Percentiles rank a stretch among this genome's conserved stretches.
Conservation (phyloP, 1,140 invertebrate genomes). For the Cecropterus lyciades region DNA sequence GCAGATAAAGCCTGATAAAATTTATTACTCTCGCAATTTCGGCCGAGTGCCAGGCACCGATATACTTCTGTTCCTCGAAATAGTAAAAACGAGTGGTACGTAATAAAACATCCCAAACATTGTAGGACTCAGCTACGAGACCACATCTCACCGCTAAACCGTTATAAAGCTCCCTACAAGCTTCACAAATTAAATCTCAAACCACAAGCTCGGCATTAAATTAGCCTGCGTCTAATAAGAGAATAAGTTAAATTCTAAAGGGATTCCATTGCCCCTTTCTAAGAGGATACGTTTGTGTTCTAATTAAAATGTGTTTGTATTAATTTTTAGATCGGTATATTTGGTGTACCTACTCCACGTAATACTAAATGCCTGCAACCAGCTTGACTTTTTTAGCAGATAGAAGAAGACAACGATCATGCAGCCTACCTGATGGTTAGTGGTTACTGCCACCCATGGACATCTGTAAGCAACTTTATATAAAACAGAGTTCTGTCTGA, state of each 20-base stretch:
- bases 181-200: slow-evolving; percentile 14
- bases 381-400: too few species aligned
- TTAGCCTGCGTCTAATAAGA: slow-evolving; percentile 5
- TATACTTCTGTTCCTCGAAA: slow-evolving; percentile 14
- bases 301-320: too few species aligned
- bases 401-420: too few species aligned
- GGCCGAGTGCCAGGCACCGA: slow-evolving; percentile 26
- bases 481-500: too few species aligned
- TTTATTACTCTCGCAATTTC: slow-evolving; percentile 29
- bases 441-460: too few species aligned
- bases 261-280: too few species aligned
- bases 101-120: slow-evolving; percentile 23
- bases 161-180: slow-evolving; percentile 7
- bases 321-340: too few species aligned
- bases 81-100: slow-evolving; percentile 13
- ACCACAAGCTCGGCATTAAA: slow-evolving; percentile 13
- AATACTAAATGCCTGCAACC: too few species aligned
- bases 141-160: slow-evolving; percentile 22
- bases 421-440: too few species aligned
- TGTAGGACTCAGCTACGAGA: not conserved
- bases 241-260: slow-evolving; percentile 1
- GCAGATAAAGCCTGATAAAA: slow-evolving; percentile 27
- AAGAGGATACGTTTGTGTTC: too few species aligned
- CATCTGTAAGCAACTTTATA: too few species aligned
- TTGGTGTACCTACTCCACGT: too few species aligned